Percentiles rank a stretch among this genome's conserved stretches.
Conservation (phyloP, 2,797 vertebrate species). For the Euthynnus affinis region DNA sequence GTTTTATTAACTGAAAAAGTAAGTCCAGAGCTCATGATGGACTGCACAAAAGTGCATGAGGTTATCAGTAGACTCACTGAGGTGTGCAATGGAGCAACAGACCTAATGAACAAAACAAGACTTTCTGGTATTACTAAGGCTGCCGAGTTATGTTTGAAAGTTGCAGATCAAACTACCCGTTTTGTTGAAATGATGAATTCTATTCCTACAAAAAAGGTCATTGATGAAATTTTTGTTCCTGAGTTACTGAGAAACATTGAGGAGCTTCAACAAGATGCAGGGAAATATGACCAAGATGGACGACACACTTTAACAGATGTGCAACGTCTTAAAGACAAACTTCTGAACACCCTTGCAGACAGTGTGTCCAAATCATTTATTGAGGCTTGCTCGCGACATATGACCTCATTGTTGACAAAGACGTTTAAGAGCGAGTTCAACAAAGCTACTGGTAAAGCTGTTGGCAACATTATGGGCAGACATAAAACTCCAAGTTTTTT, state of each 20-base stretch:
- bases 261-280: not conserved
- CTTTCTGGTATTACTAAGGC: not conserved
- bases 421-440: not conserved
- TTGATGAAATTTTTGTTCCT: not conserved
- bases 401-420: not conserved
- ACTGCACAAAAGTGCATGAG: not conserved
- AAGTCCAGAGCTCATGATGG: not conserved
- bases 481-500: constrained; percentile 1
- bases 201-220: not conserved
- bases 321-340: not conserved
- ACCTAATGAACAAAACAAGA: not conserved
- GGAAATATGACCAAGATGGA: constrained; percentile 4
- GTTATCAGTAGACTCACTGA: not conserved
- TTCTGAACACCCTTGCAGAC: not conserved
- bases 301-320: constrained; percentile 3
- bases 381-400: not conserved
- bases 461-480: not conserved
- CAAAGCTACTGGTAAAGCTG: not conserved
- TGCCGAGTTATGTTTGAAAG: not conserved
- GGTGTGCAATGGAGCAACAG: not conserved
- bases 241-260: not conserved
- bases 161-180: not conserved
- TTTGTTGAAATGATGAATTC: not conserved
- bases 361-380: not conserved
- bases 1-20: not conserved